Evolutionary conservation across 1,140 invertebrate genomes (phyloP), one percentile per base, ranked within the genome.

Genomic region (Monomorium pharaonis): DNA sequence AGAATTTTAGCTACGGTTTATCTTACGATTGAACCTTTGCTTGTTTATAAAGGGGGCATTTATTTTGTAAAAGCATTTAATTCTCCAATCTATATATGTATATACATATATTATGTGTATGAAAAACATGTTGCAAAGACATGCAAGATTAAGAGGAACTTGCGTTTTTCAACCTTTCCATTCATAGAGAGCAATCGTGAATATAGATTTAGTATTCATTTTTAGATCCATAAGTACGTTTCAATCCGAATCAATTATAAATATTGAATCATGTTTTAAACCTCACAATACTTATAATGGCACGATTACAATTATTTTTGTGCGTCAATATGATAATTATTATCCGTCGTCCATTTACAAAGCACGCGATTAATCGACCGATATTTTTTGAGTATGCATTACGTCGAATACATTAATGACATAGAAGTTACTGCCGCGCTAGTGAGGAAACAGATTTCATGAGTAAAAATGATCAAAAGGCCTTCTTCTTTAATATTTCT

Each of bases 241-340:
- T 65, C 51, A 30, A 42, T 70, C 24, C 47, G 27, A 85, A 58
- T 72, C 51, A 44, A 84, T 30, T 44, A 37, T 75, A 72, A 84
- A 58, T 85, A 62, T 88, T 80, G 30, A 72, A 87, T 86, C 56
- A 54, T 44, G 33, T 80, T 72, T 86, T 37, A 75, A 44, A 74
- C 21, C 12, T 86, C 84, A 54, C 84, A 49, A 58, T 84, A 86
- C 27, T 86, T 67, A 84, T 42, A 90, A 90, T 90, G 89, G 89
- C 89, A 90, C 89, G 62, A 90, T 86, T 90, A 90, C 27, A 78
- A 88, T 90, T 74, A 91, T 83, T 75, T 37, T 88, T 90, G 84
- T 88, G 89, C 80, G 89, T 91, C 74, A 12, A 72, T 37, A 33
- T 51, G 37, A 69, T 67, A 30, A 65, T 72, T 49, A 56, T 80